A percentile compares a stretch with the other conserved stretches of the same genome.
Evolutionary conservation across 2,888 invertebrate species (phyloP).

Genomic region (Acronicta psi): DNA sequence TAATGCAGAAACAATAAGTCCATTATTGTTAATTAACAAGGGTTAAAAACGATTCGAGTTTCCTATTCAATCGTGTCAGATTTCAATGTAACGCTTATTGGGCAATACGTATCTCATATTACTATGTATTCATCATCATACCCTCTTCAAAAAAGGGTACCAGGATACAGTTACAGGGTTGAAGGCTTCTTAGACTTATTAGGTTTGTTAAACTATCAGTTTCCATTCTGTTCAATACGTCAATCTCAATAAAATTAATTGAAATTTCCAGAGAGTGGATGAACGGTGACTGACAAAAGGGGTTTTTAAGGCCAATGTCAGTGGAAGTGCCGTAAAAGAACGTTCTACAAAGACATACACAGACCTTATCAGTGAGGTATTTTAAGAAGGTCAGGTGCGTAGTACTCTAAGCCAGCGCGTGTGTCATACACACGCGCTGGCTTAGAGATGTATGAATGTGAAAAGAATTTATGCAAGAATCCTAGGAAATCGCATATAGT

Average conservation of each 20-base stretch:
- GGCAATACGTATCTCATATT: constrained; percentile 17
- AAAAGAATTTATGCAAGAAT: too few relatives aligned
- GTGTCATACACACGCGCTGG: too few relatives aligned
- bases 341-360: too few relatives aligned
- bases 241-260: background rate
- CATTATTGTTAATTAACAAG: constrained; percentile 26
- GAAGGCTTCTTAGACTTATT: constrained; percentile 3
- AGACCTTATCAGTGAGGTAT: too few relatives aligned
- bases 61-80: constrained; percentile 30
- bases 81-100: constrained; percentile 37
- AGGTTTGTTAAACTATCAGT: constrained; percentile 1
- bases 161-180: constrained; percentile 40
- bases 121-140: constrained; percentile 23
- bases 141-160: constrained; percentile 46
- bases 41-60: constrained; percentile 35
- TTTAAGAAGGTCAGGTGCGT: too few relatives aligned
- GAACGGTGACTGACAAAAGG: too few relatives aligned
- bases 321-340: too few relatives aligned
- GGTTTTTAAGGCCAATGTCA: too few relatives aligned
- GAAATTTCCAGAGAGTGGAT: too few relatives aligned
- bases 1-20: background rate
- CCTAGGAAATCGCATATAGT: too few relatives aligned
- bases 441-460: too few relatives aligned
- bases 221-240: constrained; percentile 1
- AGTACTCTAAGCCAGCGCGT: too few relatives aligned